Evolutionary conservation across 2,888 invertebrate species (phyloP).

Genomic region (Erebia ligea): DNA sequence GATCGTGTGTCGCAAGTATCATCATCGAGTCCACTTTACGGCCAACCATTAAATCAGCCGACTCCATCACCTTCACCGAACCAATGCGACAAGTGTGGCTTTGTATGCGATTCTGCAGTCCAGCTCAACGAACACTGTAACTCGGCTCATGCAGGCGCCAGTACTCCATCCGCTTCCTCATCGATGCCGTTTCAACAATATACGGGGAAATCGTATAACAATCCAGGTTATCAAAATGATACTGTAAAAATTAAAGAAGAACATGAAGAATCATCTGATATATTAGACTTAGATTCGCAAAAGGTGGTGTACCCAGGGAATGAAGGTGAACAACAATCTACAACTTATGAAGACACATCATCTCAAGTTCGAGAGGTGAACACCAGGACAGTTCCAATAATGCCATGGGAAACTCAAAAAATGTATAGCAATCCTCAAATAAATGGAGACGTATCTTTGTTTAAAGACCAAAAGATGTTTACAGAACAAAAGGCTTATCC

Average conservation of each 20-base stretch:
- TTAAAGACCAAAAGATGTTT: constrained; percentile 80
- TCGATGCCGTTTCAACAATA: constrained; percentile 81
- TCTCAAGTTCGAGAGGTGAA: constrained; percentile 73
- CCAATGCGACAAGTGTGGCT: constrained; percentile 93
- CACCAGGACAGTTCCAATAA: constrained; percentile 82
- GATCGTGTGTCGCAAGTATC: constrained; percentile 81
- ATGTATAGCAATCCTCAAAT: constrained; percentile 71
- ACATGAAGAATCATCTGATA: constrained; percentile 89
- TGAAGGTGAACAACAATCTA: constrained; percentile 75
- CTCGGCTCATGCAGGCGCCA: constrained; percentile 84
- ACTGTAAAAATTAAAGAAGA: constrained; percentile 84
- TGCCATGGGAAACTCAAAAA: constrained; percentile 83
- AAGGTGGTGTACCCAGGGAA: constrained; percentile 91
- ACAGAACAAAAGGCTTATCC: constrained; percentile 73
- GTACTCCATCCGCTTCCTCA: constrained; percentile 67
- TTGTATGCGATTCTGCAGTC: constrained; percentile 89
- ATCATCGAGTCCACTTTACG: constrained; percentile 82
- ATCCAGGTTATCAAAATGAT: constrained; percentile 73
- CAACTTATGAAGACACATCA: constrained; percentile 67
- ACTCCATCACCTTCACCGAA: constrained; percentile 88
- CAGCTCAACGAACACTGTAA: constrained; percentile 90
- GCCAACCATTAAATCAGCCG: constrained; percentile 84
- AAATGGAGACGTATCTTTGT: constrained; percentile 77
- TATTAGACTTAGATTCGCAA: constrained; percentile 94
- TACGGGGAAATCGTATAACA: constrained; percentile 74